A percentile compares a stretch with the other conserved stretches of the same genome.
Conservation (phyloP, 2,113 vertebrate genomes). For the Ivindomyrus marchei region DNA sequence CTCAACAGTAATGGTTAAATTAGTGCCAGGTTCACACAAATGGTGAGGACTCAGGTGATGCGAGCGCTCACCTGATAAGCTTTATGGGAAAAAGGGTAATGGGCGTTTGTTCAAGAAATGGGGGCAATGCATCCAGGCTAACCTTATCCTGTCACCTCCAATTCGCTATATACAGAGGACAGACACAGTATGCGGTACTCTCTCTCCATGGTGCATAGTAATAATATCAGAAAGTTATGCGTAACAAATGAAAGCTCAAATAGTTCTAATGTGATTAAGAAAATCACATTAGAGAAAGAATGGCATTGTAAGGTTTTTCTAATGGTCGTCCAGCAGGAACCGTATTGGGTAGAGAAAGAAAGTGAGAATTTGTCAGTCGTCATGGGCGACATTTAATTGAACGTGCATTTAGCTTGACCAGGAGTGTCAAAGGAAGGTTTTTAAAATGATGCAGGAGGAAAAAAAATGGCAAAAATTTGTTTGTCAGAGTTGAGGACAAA, state of each 20-base stretch:
- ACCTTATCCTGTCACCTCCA: slow-evolving; percentile 36
- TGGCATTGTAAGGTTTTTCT: neutral
- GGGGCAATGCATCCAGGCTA: slow-evolving; percentile 30
- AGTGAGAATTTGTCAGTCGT: neutral
- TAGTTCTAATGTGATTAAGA: neutral
- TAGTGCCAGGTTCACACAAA: slow-evolving; percentile 13
- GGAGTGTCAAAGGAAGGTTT: neutral
- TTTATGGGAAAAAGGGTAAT: slow-evolving; percentile 37
- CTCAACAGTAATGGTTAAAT: slow-evolving; percentile 23
- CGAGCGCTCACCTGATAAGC: slow-evolving; percentile 32
- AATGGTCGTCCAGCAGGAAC: neutral
- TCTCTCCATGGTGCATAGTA: slow-evolving; percentile 40
- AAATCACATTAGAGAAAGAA: neutral
- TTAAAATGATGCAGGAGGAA: neutral
- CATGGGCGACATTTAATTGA: neutral
- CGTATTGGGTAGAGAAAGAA: neutral
- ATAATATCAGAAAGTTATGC: slow-evolving; percentile 7
- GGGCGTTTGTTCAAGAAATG: slow-evolving; percentile 12
- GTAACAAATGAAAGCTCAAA: neutral
- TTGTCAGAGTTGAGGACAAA: neutral
- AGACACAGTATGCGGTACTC: slow-evolving; percentile 43
- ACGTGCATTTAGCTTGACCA: neutral
- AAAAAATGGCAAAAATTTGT: neutral
- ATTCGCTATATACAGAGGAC: slow-evolving; percentile 31
- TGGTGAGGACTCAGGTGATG: neutral